Evolutionary conservation across 2,888 invertebrate species (phyloP).

Genomic region (Phortica magna): DNA sequence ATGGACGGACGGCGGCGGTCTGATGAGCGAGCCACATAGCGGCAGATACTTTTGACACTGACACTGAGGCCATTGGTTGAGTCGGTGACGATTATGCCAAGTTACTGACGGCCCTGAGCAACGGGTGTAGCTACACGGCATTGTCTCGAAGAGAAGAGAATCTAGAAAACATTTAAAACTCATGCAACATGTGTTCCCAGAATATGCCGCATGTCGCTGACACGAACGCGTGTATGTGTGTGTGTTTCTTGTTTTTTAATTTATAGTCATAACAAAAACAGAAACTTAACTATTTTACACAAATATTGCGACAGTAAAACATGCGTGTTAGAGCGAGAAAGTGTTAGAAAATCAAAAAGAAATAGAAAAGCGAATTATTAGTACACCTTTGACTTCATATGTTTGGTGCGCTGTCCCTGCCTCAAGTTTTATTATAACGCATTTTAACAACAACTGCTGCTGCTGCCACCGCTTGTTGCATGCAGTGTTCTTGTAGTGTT

Average conservation of each 20-base stretch:
- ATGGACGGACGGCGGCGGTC: not conserved
- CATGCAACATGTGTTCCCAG: slow-evolving; percentile 27
- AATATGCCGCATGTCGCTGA: slow-evolving; percentile 14
- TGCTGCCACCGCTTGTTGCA: no score
- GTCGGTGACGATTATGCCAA: not conserved
- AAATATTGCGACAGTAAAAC: not conserved
- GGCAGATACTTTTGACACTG: not conserved
- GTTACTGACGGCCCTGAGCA: not conserved
- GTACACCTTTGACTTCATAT: no score
- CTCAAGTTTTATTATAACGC: no score
- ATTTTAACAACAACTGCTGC: not conserved
- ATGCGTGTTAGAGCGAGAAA: not conserved
- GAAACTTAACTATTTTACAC: not conserved
- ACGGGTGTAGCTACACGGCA: not conserved
- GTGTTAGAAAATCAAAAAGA: not conserved
- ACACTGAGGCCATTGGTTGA: not conserved
- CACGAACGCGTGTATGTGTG: no score
- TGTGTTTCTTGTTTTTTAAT: not conserved
- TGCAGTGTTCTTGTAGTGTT: not conserved
- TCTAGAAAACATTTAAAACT: slow-evolving; percentile 1
- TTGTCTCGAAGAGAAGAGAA: not conserved
- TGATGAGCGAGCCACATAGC: not conserved
- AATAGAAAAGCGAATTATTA: not conserved
- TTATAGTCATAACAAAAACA: slow-evolving; percentile 4
- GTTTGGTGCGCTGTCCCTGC: no score